Evolutionary conservation across 2,797 vertebrate species (phyloP), one percentile per base, ranked within the genome.

Genomic region (Leucoraja ocellata): DNA sequence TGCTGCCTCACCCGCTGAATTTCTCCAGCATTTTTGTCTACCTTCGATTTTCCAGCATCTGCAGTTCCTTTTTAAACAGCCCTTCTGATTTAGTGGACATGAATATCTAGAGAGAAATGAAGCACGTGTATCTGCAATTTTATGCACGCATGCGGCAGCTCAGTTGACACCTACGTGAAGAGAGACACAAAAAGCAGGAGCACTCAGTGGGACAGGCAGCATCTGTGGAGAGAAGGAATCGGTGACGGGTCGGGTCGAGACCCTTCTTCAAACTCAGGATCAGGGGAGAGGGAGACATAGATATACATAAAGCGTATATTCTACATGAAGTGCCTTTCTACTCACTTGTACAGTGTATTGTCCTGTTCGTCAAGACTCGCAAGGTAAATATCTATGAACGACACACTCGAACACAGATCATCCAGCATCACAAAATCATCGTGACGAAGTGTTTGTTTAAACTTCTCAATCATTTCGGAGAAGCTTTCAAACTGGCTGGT

Each of bases 331-430:
- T 92, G 4, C 7, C 36, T 71, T 91, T 81, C 65, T 79, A 94
- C 94, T 94, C 92, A 95, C 95, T 93, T 94, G 79, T 23, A 90
- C 71, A 93, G 0, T 0, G 94, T 93, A 1, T 46, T 23, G 63
- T 94, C 94, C 93, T 95, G 94, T 4, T 95, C 94, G 92, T 95
- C 95, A 74, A 95, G 93, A 3, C 95, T 94, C 0, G 63, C 77
- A 18, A 95, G 93, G 93, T 95, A 95, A 79, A 95, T 93, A 6
- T 94, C 94, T 1, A 94, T 94, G 93, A 96, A 96, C 21, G 94
- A 93, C 9, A 95, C 81, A 65, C 94, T 95, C 18, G 95, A 95
- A 93, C 93, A 95, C 91, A 96, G 94, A 0, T 95, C 95, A 68
- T 95, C 94, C 84, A 94, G 93, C 93, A 95, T 46, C 81, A 95